Conservation (phyloP, 2,888 invertebrate genomes). For the Eurois occulta region DNA sequence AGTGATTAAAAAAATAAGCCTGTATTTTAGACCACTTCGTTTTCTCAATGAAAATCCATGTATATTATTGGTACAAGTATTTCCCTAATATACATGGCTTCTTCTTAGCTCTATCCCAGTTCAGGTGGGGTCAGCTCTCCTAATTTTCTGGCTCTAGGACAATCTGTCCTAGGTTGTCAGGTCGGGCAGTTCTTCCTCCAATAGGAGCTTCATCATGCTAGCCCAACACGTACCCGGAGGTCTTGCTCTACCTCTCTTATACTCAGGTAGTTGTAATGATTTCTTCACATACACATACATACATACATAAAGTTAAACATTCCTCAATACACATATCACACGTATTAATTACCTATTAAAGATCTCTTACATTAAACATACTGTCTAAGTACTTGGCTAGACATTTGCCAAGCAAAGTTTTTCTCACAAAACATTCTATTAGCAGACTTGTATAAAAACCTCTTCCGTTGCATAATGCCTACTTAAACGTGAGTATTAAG, state of each 20-base stretch:
- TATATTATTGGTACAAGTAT: neutral
- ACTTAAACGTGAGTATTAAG: neutral
- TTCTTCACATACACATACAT: too few species aligned
- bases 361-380: neutral
- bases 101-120: neutral
- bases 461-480: neutral
- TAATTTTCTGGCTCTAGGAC: too few species aligned
- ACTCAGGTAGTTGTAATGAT: too few species aligned
- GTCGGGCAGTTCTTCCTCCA: too few species aligned
- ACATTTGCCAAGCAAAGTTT: conserved; percentile 18
- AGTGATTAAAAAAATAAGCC: neutral
- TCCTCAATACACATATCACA: neutral
- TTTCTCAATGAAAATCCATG: neutral
- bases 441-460: neutral
- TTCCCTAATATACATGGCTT: neutral
- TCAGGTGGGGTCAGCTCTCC: too few species aligned
- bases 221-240: too few species aligned
- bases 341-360: neutral
- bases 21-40: neutral
- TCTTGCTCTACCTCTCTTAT: too few species aligned
- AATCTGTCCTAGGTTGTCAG: too few species aligned
- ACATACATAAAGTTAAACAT: too few species aligned
- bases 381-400: neutral
- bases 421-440: conserved; percentile 30
- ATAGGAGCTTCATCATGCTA: too few species aligned